Evolutionary conservation across 2,888 invertebrate genomes (phyloP).

Genomic region (Deroplatys truncata): DNA sequence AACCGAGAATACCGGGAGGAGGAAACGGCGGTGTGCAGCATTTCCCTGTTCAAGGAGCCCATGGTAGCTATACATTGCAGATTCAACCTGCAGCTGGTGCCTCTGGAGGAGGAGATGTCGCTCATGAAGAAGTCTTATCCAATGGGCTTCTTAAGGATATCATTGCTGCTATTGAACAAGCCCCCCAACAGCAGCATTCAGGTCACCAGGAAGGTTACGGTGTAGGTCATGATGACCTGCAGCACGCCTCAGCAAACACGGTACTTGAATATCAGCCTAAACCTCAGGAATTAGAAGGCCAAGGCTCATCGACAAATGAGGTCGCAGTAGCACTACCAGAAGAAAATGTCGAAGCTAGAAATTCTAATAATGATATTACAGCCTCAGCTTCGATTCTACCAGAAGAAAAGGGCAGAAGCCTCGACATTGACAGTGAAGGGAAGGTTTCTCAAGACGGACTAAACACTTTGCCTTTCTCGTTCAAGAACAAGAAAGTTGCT

Average conservation of each 20-base stretch:
- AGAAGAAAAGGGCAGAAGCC: background rate
- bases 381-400: background rate
- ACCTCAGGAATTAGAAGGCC: constrained; percentile 44
- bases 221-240: constrained; percentile 7
- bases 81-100: constrained; percentile 64
- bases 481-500: constrained; percentile 57
- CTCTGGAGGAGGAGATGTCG: constrained; percentile 48
- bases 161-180: constrained; percentile 75
- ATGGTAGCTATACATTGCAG: constrained; percentile 68
- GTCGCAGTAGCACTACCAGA: constrained; percentile 41
- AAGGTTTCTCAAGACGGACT: background rate
- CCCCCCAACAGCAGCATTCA: constrained; percentile 39
- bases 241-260: constrained; percentile 15
- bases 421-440: background rate
- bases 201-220: constrained; percentile 12
- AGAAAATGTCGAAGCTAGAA: background rate
- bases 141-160: constrained; percentile 77
- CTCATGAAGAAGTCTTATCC: constrained; percentile 73
- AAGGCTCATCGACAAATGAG: constrained; percentile 47
- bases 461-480: constrained; percentile 42
- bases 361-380: background rate
- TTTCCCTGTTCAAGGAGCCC: constrained; percentile 49
- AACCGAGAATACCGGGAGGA: background rate
- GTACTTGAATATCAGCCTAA: background rate
- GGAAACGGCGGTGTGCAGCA: constrained; percentile 37